Evolutionary conservation across 2,113 vertebrate species (phyloP).

Genomic region (Tapirus terrestris): DNA sequence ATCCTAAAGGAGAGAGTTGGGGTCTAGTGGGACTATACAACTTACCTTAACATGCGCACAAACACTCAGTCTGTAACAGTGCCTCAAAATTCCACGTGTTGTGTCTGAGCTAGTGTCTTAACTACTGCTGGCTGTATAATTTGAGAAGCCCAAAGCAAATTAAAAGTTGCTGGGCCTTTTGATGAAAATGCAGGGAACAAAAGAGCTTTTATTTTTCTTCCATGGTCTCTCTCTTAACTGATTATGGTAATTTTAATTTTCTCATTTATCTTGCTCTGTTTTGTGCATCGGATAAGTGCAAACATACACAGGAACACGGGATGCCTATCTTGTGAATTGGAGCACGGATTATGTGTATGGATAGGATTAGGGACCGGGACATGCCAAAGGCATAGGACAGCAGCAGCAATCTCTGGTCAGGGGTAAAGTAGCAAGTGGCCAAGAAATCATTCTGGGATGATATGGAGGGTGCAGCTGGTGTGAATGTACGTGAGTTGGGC

Average conservation of each 20-base stretch:
- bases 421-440: not conserved
- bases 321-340: not conserved
- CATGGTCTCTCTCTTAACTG: not conserved
- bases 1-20: fast-evolving
- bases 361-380: not conserved
- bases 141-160: not conserved
- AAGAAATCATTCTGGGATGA: not conserved
- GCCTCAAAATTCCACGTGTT: not conserved
- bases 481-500: not conserved
- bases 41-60: not conserved
- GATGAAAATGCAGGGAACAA: not conserved
- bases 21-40: not conserved
- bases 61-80: not conserved
- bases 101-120: not conserved
- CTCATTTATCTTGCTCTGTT: not conserved
- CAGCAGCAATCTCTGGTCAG: not conserved
- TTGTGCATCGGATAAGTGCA: not conserved
- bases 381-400: not conserved
- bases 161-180: not conserved
- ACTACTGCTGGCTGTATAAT: not conserved
- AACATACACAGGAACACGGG: not conserved
- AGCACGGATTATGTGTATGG: not conserved
- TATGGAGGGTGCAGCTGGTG: not conserved
- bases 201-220: not conserved
- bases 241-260: not conserved